Base-by-base conservation (phyloP, 2,888 invertebrate genomes). In the Cheilosia grossa region DNA sequence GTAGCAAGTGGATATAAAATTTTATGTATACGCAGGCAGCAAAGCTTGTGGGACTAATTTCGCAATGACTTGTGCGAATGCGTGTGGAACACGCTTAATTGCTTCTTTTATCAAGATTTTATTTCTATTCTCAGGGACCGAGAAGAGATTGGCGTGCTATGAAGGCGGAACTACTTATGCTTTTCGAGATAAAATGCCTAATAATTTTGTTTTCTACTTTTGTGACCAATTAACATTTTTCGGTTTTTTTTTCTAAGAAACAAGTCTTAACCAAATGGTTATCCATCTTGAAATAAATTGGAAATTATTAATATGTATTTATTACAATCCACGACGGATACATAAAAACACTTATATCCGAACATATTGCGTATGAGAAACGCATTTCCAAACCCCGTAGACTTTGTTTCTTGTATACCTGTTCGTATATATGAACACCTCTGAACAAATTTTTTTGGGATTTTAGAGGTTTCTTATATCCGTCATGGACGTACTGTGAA, bases 1-100 rank as follows among this genome's bases (percentile, higher is more conserved):
- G 1, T 27, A 27, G 27, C 27, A 15, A 44, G 27, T 24, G 15
- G 27, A 27, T 61, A 47, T 2, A 27, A 6, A 42, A 42, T 24
- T 59, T 24, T 24, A 37, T 21, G 37, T 49, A 19, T 49, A 49
- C 27, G 51, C 51, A 53, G 17, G 27, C 21, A 69, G 27, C 5
- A 42, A 42, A 10, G n/a, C 30, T 30, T 63, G 44, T 54, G 33
- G 63, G 44, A 73, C 54, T 63, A 44, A 47, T 63, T 63, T 54
- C 21, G 17, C 30, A 40, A n/a, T 61, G 30, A 72, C 51, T 44
- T 42, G 40, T 53, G 21, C 42, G 44, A 51, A 59, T 63, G 73
- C 44, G 21, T 54, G 73, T 44, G 63, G 40, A 44, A 59, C 47
- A 40, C 42, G 44, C 24, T 54, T 73, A 73, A 63, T 73, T 73